These are phyloP conservation scores for Halcyon badia DNA, from an alignment of 2,797 vertebrate genomes.

Conservation along the genomic window DNA sequence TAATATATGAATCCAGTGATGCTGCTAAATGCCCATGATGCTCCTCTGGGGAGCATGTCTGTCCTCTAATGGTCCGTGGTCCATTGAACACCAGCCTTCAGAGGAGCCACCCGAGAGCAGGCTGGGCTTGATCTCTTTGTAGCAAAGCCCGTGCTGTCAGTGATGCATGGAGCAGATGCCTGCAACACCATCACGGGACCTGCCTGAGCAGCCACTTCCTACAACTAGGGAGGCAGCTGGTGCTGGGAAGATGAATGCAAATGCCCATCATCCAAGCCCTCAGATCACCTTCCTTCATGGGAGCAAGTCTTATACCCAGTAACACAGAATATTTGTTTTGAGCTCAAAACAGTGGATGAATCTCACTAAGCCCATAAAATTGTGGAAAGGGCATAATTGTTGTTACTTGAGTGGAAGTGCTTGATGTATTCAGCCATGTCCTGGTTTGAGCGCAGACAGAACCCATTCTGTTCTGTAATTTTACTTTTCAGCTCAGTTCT, in stretches of 20 bases:
- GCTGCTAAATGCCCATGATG: not conserved
- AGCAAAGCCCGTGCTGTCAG: not conserved
- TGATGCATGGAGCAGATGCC: not conserved
- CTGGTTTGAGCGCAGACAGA: no score
- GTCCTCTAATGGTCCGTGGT: not conserved
- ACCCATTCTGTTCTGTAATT: no score
- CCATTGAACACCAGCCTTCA: not conserved
- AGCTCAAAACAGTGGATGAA: not conserved
- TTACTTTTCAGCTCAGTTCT: no score
- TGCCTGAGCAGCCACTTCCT: not conserved
- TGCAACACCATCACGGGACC: not conserved
- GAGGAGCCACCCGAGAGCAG: not conserved
- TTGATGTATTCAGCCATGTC: not conserved
- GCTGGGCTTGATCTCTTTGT: not conserved
- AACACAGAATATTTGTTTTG: rapidly evolving
- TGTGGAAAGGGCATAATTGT: not conserved
- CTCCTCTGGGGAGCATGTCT: not conserved
- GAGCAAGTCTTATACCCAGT: not conserved
- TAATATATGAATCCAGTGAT: not conserved
- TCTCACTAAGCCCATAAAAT: not conserved
- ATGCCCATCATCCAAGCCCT: not conserved
- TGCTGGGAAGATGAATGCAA: not conserved
- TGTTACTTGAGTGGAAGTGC: not conserved
- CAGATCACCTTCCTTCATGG: rapidly evolving
- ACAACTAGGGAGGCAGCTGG: not conserved